Percentiles rank a stretch among this genome's conserved stretches.
phyloP scores from a whole-genome alignment of 2,113 vertebrate genomes.

The Pandion haliaetus region DNA sequence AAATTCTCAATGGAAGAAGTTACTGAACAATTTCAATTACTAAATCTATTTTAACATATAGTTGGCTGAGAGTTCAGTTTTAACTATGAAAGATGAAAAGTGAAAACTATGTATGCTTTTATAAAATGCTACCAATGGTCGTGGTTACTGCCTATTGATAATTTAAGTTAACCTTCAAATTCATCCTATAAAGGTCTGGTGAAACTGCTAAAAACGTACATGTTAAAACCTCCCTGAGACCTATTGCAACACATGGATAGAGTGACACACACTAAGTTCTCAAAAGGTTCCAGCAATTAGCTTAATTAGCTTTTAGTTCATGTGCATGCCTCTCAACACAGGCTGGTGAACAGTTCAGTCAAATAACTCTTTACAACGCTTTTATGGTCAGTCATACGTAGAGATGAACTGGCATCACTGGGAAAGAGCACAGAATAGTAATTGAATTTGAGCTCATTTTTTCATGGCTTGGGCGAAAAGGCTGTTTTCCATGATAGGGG shows the following conservation, averaged over 20 bases:
- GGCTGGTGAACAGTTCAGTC: background rate
- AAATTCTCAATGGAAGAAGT: background rate
- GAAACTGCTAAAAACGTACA: background rate
- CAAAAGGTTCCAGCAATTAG: background rate
- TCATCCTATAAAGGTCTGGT: background rate
- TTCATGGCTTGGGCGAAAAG: background rate
- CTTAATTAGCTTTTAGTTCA: background rate
- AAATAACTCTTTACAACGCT: background rate
- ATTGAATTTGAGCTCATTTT: background rate
- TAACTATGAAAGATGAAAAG: background rate
- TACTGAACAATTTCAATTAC: background rate
- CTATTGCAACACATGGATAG: background rate
- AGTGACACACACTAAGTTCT: background rate
- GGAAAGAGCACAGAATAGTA: background rate
- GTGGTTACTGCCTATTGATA: background rate
- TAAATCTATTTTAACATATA: background rate
- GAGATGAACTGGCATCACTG: background rate
- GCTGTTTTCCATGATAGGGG: background rate
- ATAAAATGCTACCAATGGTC: background rate
- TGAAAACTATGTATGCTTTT: background rate
- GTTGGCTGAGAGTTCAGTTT: background rate
- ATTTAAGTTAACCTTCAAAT: background rate
- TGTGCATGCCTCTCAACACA: background rate
- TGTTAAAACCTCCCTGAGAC: background rate
- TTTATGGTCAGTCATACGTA: background rate